These are phyloP conservation scores for Embidobia sp. DNA, from an alignment of 2,888 invertebrate genomes.

Conservation along the genomic window DNA sequence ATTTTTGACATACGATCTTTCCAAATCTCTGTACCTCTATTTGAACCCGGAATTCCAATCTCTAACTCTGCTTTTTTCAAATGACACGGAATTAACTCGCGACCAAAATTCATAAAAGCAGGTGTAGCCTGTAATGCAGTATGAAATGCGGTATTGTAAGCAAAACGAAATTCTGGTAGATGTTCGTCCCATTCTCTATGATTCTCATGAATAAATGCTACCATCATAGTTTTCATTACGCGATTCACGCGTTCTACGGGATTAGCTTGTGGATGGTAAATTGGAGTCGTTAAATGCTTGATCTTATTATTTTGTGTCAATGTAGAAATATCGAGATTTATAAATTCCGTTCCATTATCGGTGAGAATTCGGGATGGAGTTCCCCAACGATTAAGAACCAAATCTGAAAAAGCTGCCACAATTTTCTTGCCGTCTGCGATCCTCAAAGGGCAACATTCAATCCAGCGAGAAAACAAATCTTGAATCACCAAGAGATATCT, in stretches of 20 bases:
- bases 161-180: background rate
- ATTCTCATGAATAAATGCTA: background rate
- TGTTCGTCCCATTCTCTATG: background rate
- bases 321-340: background rate
- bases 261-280: conserved; percentile 1
- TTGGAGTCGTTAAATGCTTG: background rate
- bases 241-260: background rate
- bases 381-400: conserved; percentile 1
- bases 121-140: background rate
- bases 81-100: too few relatives aligned
- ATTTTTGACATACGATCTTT: too few relatives aligned
- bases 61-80: too few relatives aligned
- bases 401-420: background rate
- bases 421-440: background rate
- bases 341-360: conserved; percentile 12
- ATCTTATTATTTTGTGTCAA: background rate
- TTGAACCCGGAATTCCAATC: too few relatives aligned
- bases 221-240: background rate
- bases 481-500: background rate
- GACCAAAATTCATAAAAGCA: background rate
- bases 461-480: background rate
- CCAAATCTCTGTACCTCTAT: too few relatives aligned
- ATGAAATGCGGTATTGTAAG: background rate
- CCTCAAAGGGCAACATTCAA: conserved; percentile 7
- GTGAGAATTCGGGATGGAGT: background rate